Percentiles rank a stretch among this genome's conserved stretches.
Evolutionary conservation across 2,797 vertebrate species (phyloP).

Genomic region (Labeo calbasu): DNA sequence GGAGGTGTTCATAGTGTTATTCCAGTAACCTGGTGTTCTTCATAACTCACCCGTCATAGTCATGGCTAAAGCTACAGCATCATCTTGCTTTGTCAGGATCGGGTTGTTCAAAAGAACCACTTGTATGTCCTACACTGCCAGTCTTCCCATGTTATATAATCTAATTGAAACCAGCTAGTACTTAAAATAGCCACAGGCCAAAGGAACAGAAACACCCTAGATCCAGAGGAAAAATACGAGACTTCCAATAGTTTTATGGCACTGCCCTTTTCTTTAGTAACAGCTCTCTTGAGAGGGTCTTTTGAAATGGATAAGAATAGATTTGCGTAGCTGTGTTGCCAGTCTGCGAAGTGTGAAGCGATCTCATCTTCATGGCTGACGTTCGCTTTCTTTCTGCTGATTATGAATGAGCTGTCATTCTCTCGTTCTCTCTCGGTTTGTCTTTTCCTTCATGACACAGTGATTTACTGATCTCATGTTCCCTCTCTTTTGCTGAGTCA

Average conservation of each 20-base stretch:
- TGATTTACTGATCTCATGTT: conserved; percentile 50
- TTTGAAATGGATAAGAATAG: conserved; percentile 1
- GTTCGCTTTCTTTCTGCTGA: conserved; percentile 14
- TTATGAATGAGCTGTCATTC: conserved; percentile 25
- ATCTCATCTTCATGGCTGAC: not conserved
- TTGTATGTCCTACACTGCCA: conserved; percentile 8
- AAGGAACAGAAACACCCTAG: conserved; percentile 19
- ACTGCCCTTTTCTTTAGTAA: conserved; percentile 1
- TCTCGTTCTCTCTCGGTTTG: not conserved
- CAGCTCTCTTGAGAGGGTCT: not conserved
- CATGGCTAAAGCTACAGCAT: conserved; percentile 11
- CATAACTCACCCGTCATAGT: not conserved
- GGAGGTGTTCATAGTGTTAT: not conserved
- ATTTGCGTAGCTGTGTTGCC: not conserved
- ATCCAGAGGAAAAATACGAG: conserved; percentile 1
- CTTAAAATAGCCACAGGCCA: conserved; percentile 43
- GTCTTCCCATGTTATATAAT: conserved; percentile 48
- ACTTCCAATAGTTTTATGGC: conserved; percentile 12
- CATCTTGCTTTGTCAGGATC: conserved; percentile 7
- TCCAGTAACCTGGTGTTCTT: conserved; percentile 3
- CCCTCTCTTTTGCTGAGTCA: conserved; percentile 58
- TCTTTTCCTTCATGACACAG: conserved; percentile 44
- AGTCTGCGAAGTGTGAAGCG: conserved; percentile 2
- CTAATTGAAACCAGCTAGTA: conserved; percentile 51
- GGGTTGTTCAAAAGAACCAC: conserved; percentile 15